Base-by-base conservation (phyloP, 2,888 invertebrate species). In the Melitaea athalia region DNA sequence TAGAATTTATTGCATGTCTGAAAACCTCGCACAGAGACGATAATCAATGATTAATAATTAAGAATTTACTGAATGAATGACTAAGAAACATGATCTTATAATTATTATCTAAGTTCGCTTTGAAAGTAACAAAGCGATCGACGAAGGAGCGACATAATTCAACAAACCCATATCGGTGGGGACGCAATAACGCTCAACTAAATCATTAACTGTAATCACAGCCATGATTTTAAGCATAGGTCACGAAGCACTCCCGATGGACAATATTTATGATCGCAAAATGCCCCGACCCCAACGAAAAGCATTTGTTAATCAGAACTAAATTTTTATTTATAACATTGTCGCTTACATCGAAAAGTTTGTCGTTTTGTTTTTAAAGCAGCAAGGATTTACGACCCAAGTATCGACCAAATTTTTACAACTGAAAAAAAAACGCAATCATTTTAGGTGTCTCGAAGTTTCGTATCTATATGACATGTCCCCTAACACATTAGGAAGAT, bases 61-160 rank as follows among this genome's bases (percentile, higher is more conserved):
- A 89, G 87, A 86, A 86, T 86, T 88, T 79, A 87, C 88, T 87
- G 86, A 38, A 38, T 89, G 86, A 86, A 86, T 86, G 86, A 87
- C 84, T 85, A 88, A 84, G 87, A 87, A 88, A 87, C 87, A 89
- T 89, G 89, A 91, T 89, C 87, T 86, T 86, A 87, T 91, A 91
- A 91, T 91, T 88, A 88, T 85, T 75, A 81, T 79, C 81, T 80
- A 85, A 83, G 81, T 82, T 79, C 85, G 85, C 83, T 81, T 85
- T 81, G 86, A 89, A 88, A 86, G 83, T 84, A 88, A 90, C 85
- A 88, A 85, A 86, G 86, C 84, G 78, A 84, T 83, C 79, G 86
- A 86, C 87, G 86, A 85, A 82, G 85, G 86, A 87, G 87, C 85
- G 85, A 83, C 81, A 87, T 90, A 87, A 89, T 88, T 89, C 87